Percentiles rank a stretch among this genome's conserved stretches.
These are phyloP conservation scores for cattle (Bos taurus) DNA, from an alignment of 2,113 vertebrate genomes.

Conservation along the genomic window DNA sequence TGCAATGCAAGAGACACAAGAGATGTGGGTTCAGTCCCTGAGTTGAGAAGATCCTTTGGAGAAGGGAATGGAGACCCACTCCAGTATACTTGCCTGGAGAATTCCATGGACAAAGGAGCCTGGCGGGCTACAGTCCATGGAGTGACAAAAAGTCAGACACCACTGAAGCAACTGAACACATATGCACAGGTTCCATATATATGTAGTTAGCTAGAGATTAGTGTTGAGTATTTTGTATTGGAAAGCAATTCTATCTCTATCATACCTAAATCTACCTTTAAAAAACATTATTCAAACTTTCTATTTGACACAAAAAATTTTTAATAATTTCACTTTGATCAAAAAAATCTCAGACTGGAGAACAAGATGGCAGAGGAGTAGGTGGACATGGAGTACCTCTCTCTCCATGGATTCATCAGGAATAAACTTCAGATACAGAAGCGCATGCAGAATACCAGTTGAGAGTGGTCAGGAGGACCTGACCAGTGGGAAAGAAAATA, in stretches of 20 bases:
- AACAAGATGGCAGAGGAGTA: not conserved
- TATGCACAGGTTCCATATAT: not conserved
- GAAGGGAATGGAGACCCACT: not conserved
- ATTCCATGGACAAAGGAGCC: not conserved
- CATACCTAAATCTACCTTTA: not conserved
- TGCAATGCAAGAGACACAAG: not conserved
- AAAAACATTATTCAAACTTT: not conserved
- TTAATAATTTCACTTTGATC: not conserved
- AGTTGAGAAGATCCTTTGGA: not conserved
- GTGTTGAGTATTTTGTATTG: not conserved
- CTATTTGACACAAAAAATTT: not conserved
- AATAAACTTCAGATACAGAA: not conserved
- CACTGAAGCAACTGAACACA: not conserved
- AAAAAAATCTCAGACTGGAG: not conserved
- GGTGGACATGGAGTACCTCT: not conserved
- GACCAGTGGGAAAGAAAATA: not conserved
- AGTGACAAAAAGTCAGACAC: not conserved
- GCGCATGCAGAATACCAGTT: not conserved
- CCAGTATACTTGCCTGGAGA: not conserved
- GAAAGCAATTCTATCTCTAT: not conserved
- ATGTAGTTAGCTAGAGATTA: not conserved
- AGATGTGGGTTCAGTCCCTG: not conserved
- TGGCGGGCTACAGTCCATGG: fast-evolving
- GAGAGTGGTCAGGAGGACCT: not conserved
- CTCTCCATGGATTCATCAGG: not conserved